phyloP scores from a whole-genome alignment of 2,888 invertebrate genomes.

The Bellardia pandia region DNA sequence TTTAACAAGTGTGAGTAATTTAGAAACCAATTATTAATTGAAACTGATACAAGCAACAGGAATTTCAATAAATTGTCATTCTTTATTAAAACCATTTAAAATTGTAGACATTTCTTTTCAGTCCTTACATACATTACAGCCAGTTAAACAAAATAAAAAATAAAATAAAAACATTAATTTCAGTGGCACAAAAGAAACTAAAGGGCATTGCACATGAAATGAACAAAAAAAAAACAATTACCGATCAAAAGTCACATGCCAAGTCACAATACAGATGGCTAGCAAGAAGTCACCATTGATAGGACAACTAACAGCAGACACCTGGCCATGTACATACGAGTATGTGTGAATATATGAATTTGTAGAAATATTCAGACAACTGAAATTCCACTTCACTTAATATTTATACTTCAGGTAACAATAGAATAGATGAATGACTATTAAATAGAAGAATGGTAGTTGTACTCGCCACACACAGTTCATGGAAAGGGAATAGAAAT shows the following conservation, averaged over 20 bases:
- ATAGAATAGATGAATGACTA: constrained; percentile 32
- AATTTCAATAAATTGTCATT: constrained; percentile 29
- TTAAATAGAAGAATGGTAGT: constrained; percentile 12
- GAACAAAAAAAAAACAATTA: constrained; percentile 52
- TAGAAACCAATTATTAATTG: background rate
- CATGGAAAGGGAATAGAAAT: constrained; percentile 11
- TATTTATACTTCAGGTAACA: constrained; percentile 65
- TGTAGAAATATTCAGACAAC: constrained; percentile 50
- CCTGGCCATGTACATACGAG: background rate
- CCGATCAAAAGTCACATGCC: constrained; percentile 62
- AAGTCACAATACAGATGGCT: constrained; percentile 50
- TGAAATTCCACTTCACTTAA: constrained; percentile 68
- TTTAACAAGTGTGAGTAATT: background rate
- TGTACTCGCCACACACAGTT: background rate
- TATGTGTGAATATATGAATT: background rate
- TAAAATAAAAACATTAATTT: constrained; percentile 51
- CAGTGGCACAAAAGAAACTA: constrained; percentile 10
- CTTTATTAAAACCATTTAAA: constrained; percentile 22
- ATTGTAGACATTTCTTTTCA: background rate
- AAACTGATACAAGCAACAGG: background rate
- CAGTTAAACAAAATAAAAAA: background rate
- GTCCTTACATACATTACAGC: background rate
- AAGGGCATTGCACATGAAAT: background rate
- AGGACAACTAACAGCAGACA: constrained; percentile 18
- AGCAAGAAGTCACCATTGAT: constrained; percentile 13